Conservation (phyloP, 1,140 invertebrate species). For the Leptoteleia sp. region DNA sequence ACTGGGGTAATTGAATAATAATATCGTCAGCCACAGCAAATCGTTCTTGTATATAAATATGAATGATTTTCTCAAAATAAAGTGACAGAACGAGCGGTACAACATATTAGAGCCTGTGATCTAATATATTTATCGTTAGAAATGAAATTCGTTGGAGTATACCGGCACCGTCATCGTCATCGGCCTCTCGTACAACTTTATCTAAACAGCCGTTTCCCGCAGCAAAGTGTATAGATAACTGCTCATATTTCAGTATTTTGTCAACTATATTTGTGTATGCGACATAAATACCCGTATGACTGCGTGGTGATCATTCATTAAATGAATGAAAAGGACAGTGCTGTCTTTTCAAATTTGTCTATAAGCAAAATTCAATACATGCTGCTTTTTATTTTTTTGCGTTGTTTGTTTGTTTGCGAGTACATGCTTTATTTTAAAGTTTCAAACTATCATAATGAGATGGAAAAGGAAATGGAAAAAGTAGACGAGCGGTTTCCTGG, state of each 20-base stretch:
- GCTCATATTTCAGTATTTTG: conserved; percentile 52
- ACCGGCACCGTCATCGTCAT: conserved; percentile 74
- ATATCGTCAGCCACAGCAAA: no score
- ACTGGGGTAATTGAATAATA: no score
- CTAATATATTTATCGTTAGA: conserved; percentile 54
- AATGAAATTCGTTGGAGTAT: conserved; percentile 66
- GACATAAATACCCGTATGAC: conserved; percentile 60
- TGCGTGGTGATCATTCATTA: conserved; percentile 38
- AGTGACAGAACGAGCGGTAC: no score
- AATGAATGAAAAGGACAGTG: no score
- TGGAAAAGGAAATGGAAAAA: conserved; percentile 8
- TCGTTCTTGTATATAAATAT: no score
- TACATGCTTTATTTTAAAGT: no score
- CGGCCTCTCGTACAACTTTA: conserved; percentile 64
- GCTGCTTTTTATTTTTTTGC: no score
- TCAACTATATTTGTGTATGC: conserved; percentile 50
- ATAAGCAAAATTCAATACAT: no score
- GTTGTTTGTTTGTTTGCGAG: no score
- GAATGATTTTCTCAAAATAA: no score
- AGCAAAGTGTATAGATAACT: conserved; percentile 66
- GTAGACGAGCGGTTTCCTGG: conserved; percentile 26
- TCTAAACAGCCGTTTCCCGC: conserved; percentile 73
- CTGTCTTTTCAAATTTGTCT: no score
- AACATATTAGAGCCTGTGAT: conserved; percentile 34
- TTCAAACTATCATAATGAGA: no score